Percentiles rank a stretch among this genome's conserved stretches.
Conservation (phyloP, 2,797 vertebrate species). For the Selene dorsalis region DNA sequence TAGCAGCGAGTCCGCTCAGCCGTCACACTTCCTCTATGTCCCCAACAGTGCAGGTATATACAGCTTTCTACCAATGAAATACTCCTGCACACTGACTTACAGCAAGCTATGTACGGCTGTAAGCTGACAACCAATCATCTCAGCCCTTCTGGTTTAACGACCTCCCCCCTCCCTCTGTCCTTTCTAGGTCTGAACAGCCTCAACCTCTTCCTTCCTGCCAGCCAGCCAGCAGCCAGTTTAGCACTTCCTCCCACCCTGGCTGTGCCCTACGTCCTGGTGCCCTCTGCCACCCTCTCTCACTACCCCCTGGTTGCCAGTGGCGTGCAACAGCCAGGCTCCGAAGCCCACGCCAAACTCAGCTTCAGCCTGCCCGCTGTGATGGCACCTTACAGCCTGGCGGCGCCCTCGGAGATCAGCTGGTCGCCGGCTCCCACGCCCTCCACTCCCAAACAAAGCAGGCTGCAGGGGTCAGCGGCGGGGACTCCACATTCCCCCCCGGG, state of each 20-base stretch:
- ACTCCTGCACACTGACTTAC: too few relatives aligned
- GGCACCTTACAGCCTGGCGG: slow-evolving; percentile 71
- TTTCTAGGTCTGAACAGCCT: slow-evolving; percentile 87
- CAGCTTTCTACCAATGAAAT: too few relatives aligned
- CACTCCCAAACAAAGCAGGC: slow-evolving; percentile 75
- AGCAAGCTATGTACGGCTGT: too few relatives aligned
- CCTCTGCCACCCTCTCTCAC: slow-evolving; percentile 83
- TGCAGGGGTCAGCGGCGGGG: slow-evolving; percentile 23
- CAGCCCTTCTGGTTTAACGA: background rate
- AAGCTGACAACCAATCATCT: too few relatives aligned
- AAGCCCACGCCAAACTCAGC: slow-evolving; percentile 74
- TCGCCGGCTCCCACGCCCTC: slow-evolving; percentile 57
- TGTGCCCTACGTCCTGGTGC: slow-evolving; percentile 89
- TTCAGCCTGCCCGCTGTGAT: slow-evolving; percentile 83
- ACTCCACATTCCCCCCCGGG: slow-evolving; percentile 78
- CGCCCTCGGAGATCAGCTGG: slow-evolving; percentile 37
- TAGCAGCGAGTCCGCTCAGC: slow-evolving; percentile 52
- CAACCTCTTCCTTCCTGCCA: slow-evolving; percentile 87
- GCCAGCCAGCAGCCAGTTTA: slow-evolving; percentile 75
- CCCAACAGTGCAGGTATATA: slow-evolving; percentile 87
- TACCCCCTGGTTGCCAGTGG: slow-evolving; percentile 83
- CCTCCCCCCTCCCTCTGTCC: background rate
- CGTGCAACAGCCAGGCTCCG: slow-evolving; percentile 63
- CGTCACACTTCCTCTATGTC: slow-evolving; percentile 89
- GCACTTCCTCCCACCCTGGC: slow-evolving; percentile 82